Base-by-base conservation (phyloP, 2,888 invertebrate genomes). In the Griposia aprilina region DNA sequence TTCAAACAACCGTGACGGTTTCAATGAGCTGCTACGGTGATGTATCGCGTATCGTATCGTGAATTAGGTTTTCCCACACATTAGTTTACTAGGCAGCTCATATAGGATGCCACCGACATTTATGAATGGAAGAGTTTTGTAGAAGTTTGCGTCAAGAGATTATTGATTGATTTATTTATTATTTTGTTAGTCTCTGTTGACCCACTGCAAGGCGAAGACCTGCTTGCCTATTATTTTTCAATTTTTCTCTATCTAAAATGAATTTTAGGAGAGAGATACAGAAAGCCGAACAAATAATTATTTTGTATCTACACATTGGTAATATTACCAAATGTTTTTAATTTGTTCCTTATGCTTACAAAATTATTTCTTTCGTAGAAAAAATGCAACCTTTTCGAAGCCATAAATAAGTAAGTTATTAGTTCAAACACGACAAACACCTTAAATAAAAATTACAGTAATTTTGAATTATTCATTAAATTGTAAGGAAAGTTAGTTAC, bases 21-120 rank as follows among this genome's bases (percentile, higher is more conserved):
- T 65, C 76, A 78, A 63, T 74, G n/a, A 66, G 57, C 50, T 55
- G 52, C 59, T 66, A 50, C 30, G 26, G 15, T 69, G 60, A 60
- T 76, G 26, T 55, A 72, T 57, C 62, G 55, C 36, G 41, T 26
- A 66, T 70, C 55, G 30, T 60, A 41, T 60, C n/a, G 5, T 50
- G 13, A 26, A 2, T 2, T 45, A 60, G 85, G 85, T 57, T 84
- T 86, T 87, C 48, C 85, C 85, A 74, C 10, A 60, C 11, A 4
- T 23, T 23, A n/a, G 20, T 0, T 2, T 60, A n/a, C 11, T 50
- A 52, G 30, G 45, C 17, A 69, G 66, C 68, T 60, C 55, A 74
- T 62, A 66, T 59, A 81, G 74, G 74, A 75, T 78, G 4, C 57
- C 0, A 73, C 67, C 77, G 59, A 81, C 74, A 72, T 67, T 2